Evolutionary conservation across 2,113 vertebrate genomes (phyloP).

Genomic region (Anser cygnoides): DNA sequence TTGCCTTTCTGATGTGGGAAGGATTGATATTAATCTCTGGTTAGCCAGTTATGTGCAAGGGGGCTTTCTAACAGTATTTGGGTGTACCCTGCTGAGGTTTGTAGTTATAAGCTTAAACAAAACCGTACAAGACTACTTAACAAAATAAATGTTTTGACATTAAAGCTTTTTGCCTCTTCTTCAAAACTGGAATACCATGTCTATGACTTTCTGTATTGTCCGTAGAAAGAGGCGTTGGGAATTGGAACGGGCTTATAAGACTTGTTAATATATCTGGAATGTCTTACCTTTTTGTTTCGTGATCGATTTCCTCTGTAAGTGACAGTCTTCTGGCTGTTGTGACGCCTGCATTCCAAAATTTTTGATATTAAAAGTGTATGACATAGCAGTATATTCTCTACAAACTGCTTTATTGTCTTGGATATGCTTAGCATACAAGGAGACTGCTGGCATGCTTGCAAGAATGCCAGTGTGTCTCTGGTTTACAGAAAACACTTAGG

Average conservation of each 20-base stretch:
- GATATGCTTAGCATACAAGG: background rate
- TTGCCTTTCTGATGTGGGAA: accelerated
- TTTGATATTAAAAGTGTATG: background rate
- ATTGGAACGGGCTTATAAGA: background rate
- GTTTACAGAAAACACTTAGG: background rate
- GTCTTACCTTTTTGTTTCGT: background rate
- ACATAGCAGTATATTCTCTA: background rate
- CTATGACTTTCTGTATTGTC: background rate
- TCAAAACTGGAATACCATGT: background rate
- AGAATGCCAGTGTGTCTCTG: background rate
- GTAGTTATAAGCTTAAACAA: background rate
- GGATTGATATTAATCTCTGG: accelerated
- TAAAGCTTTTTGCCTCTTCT: background rate
- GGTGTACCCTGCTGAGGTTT: accelerated
- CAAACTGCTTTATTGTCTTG: background rate
- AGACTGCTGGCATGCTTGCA: background rate
- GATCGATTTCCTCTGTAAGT: background rate
- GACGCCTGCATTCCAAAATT: background rate
- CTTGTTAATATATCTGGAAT: background rate
- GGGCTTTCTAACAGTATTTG: background rate
- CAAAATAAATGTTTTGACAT: background rate
- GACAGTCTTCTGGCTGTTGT: background rate
- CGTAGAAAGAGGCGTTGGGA: background rate
- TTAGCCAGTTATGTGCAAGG: background rate
- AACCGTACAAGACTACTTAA: background rate